These are phyloP conservation scores for Erpetoichthys calabaricus DNA, from an alignment of 2,797 vertebrate species.

Conservation along the genomic window DNA sequence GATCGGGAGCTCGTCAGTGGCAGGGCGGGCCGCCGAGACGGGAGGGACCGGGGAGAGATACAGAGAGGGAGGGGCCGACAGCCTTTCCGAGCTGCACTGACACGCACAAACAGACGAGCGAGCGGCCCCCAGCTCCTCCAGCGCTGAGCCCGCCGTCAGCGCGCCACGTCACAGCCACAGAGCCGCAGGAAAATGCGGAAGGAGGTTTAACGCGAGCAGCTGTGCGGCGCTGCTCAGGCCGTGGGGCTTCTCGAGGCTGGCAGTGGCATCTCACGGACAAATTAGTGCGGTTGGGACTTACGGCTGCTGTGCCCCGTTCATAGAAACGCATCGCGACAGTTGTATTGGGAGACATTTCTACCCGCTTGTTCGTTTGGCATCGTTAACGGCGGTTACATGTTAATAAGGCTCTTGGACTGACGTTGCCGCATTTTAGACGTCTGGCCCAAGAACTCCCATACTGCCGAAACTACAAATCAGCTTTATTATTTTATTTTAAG, in stretches of 20 bases:
- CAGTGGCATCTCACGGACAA: conserved; percentile 19
- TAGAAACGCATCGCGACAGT: too few species aligned
- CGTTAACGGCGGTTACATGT: too few species aligned
- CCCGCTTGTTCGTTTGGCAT: too few species aligned
- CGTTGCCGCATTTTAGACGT: too few species aligned
- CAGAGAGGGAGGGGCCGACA: conserved; percentile 74
- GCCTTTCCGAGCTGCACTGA: conserved; percentile 55
- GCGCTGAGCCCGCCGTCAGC: conserved; percentile 79
- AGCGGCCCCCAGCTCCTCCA: conserved; percentile 78
- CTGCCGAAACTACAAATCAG: too few species aligned
- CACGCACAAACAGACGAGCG: conserved; percentile 46
- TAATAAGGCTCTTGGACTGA: too few species aligned
- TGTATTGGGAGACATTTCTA: too few species aligned
- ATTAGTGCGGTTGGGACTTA: conserved; percentile 20
- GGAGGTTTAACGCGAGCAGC: conserved; percentile 28
- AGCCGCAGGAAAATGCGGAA: conserved; percentile 88
- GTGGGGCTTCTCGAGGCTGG: conserved; percentile 24
- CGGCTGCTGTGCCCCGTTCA: conserved; percentile 19
- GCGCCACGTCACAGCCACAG: conserved; percentile 85
- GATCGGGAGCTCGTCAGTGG: conserved; percentile 56
- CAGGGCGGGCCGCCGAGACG: conserved; percentile 28
- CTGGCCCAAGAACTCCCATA: too few species aligned
- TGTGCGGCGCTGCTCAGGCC: conserved; percentile 16
- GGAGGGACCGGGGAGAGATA: conserved; percentile 57
- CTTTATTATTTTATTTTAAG: too few species aligned